These are phyloP conservation scores for Sialia sialis DNA, from an alignment of 2,113 vertebrate genomes.

Conservation along the genomic window DNA sequence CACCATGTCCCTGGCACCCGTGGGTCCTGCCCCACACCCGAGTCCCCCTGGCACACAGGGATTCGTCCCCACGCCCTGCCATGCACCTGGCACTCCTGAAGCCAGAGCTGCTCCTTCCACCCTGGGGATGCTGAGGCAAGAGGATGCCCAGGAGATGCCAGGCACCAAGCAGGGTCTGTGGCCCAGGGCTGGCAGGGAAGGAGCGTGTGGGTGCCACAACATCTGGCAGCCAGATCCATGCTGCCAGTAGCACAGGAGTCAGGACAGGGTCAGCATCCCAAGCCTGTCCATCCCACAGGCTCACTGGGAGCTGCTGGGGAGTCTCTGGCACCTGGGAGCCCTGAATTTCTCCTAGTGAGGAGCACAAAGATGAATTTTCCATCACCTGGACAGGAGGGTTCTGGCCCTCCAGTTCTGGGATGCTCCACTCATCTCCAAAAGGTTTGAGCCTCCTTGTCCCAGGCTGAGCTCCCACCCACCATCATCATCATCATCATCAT, in stretches of 20 bases:
- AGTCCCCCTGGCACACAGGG: accelerated
- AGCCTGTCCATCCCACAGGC: neutral
- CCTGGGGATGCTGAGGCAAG: neutral
- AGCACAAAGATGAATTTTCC: neutral
- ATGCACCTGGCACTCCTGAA: accelerated
- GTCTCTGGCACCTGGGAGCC: neutral
- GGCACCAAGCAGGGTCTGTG: accelerated
- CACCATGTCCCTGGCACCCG: too few relatives aligned
- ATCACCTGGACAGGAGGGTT: accelerated
- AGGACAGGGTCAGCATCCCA: neutral
- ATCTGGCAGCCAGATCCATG: accelerated
- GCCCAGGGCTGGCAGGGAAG: accelerated
- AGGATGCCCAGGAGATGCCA: too few relatives aligned
- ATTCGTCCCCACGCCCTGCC: accelerated
- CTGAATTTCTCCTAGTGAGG: accelerated
- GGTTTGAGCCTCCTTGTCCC: neutral
- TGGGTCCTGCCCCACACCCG: neutral
- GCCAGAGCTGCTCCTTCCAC: neutral
- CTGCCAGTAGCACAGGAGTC: neutral
- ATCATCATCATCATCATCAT: neutral
- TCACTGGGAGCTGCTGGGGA: neutral
- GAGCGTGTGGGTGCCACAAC: accelerated
- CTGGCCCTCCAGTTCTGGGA: accelerated
- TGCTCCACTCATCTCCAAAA: accelerated
- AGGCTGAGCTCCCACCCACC: neutral